Percentiles rank a stretch among this genome's conserved stretches.
These are phyloP conservation scores for Cyrtonyx montezumae DNA, from an alignment of 2,113 vertebrate species.

Conservation along the genomic window DNA sequence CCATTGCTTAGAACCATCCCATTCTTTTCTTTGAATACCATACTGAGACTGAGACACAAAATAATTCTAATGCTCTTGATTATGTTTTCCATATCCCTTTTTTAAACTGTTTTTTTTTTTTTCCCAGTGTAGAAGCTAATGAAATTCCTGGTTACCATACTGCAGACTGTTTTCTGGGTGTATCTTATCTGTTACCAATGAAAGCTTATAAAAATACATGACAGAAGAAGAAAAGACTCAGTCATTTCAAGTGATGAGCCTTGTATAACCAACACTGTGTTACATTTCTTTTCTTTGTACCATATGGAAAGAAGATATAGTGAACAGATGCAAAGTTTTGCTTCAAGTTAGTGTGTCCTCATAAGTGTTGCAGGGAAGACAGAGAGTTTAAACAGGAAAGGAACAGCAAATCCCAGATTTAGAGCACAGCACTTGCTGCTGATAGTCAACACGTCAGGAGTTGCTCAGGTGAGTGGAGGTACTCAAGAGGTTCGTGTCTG, in stretches of 20 bases:
- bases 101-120: neutral
- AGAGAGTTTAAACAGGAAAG: neutral
- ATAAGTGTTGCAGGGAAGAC: neutral
- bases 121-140: neutral
- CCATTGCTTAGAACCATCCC: neutral
- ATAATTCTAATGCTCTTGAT: neutral
- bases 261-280: neutral
- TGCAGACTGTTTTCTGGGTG: neutral
- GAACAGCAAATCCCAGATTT: neutral
- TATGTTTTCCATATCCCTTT: neutral
- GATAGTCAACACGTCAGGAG: neutral
- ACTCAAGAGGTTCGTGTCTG: neutral
- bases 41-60: neutral
- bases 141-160: neutral
- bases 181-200: neutral
- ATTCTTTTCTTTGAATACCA: neutral
- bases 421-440: neutral
- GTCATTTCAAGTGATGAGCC: neutral
- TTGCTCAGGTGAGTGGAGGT: too few relatives aligned
- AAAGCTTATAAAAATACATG: neutral
- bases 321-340: neutral
- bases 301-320: neutral
- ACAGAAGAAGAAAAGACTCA: neutral
- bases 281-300: neutral
- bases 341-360: neutral